Base-by-base conservation (phyloP, 2,113 vertebrate genomes). In the Scatophagus argus region DNA sequence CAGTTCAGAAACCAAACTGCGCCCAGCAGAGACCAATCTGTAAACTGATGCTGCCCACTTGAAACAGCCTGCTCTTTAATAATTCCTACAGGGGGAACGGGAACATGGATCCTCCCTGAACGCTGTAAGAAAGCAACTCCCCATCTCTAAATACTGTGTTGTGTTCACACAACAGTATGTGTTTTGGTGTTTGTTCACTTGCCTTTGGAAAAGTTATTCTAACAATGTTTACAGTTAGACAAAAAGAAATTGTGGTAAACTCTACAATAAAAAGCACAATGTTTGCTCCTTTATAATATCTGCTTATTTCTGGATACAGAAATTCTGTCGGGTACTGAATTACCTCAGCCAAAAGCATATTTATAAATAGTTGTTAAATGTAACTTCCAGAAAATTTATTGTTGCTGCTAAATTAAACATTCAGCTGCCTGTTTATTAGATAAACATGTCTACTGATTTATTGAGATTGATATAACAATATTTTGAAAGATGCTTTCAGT, bases 51-150 rank as follows among this genome's bases (percentile, higher is more conserved):
- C 44, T 21, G 58, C 65, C 60, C 19, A 16, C 66, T 44, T 51
- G 13, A 77, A 74, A 80, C 10, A 27, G 62, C 52, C n/a, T 17
- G 32, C 39, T 85, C 69, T 62, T 80, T 47, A 44, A 44, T 69
- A 29, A 72, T 58, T 54, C 52, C 74, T 58, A 14, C 43, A 46
- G 16, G 32, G 38, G 12, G 49, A 10, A n/a, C 7, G 54, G 56
- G 56, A 61, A 51, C 25, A 6, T 1, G 46, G 47, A 63, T 68
- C 44, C 29, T n/a, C 43, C 49, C 17, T 56, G 41, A 49, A 74
- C 19, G n/a, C 29, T 41, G 34, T 5, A 51, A 39, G 41, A 76
- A 52, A 77, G 51, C 11, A 29, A 27, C 51, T 49, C n/a, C 34
- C 17, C 13, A 5, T 41, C 72, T 43, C 44, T 74, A 34, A 61